A percentile compares a stretch with the other conserved stretches of the same genome.
phyloP scores from a whole-genome alignment of 2,113 vertebrate species.

The Alosa alosa region DNA sequence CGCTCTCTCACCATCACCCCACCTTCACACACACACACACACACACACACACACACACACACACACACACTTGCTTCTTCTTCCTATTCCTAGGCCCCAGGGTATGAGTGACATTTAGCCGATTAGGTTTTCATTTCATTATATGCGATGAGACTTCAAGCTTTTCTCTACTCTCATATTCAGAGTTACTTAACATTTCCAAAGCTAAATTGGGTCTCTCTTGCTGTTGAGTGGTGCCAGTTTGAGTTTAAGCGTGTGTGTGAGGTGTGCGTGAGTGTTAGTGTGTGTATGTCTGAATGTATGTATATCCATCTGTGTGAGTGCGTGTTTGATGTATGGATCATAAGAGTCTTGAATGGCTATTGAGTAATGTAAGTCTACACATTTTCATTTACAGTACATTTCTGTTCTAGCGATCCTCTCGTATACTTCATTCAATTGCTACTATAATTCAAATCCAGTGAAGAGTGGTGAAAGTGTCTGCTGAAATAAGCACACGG shows the following conservation, averaged over 20 bases:
- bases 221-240: slow-evolving; percentile 28
- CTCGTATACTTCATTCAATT: background rate
- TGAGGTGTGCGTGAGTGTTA: background rate
- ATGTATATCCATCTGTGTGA: background rate
- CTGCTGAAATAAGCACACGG: background rate
- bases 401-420: background rate
- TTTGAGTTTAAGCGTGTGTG: background rate
- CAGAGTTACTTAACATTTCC: slow-evolving; percentile 52
- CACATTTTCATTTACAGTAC: background rate
- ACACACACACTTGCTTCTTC: slow-evolving; percentile 34
- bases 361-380: background rate
- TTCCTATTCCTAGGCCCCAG: slow-evolving; percentile 38
- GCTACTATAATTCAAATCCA: background rate
- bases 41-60: background rate
- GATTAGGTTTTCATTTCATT: slow-evolving; percentile 55
- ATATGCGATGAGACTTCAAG: slow-evolving; percentile 7
- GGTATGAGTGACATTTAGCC: slow-evolving; percentile 52
- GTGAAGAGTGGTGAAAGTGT: background rate
- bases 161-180: slow-evolving; percentile 39
- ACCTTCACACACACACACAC: background rate
- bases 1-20: background rate
- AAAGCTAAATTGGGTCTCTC: slow-evolving; percentile 34
- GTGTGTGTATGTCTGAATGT: background rate
- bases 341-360: background rate
- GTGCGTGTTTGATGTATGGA: background rate